Conservation (phyloP, 2,113 vertebrate species). For the Pterocles orientalis region DNA sequence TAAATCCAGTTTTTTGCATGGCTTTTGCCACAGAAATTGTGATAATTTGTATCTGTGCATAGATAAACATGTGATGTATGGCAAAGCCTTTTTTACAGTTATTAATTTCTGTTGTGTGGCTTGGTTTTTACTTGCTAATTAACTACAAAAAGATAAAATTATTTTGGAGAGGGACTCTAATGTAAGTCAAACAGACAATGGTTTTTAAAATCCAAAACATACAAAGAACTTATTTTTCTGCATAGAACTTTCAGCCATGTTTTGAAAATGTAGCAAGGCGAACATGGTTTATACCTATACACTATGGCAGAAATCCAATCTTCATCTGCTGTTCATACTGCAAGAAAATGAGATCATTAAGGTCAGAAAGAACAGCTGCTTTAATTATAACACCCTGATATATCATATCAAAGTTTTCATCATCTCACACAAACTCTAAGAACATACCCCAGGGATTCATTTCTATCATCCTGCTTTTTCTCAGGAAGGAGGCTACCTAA, state of each 20-base stretch:
- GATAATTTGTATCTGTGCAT: not conserved
- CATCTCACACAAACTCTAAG: not conserved
- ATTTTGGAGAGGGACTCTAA: not conserved
- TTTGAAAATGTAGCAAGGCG: slow-evolving; percentile 27
- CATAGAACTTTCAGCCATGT: not conserved
- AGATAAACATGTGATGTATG: not conserved
- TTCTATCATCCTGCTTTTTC: slow-evolving; percentile 23
- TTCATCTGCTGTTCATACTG: slow-evolving; percentile 21
- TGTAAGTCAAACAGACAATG: not conserved
- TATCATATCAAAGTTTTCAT: slow-evolving; percentile 34
- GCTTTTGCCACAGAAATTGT: not conserved
- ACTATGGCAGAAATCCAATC: slow-evolving; percentile 47
- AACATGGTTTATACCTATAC: slow-evolving; percentile 41
- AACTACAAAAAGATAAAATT: not conserved
- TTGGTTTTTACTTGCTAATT: not conserved
- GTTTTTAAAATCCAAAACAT: not conserved
- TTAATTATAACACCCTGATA: slow-evolving; percentile 59
- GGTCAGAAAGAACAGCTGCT: slow-evolving; percentile 54
- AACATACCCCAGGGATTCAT: slow-evolving; percentile 14
- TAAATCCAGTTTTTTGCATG: not conserved
- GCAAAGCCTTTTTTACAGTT: not conserved
- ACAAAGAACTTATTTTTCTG: not conserved
- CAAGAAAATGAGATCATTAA: slow-evolving; percentile 62
- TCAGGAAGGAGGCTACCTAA: not conserved
- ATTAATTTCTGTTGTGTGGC: not conserved